Evolutionary conservation across 2,888 invertebrate species (phyloP).

Genomic region (Heteropelma amictum): DNA sequence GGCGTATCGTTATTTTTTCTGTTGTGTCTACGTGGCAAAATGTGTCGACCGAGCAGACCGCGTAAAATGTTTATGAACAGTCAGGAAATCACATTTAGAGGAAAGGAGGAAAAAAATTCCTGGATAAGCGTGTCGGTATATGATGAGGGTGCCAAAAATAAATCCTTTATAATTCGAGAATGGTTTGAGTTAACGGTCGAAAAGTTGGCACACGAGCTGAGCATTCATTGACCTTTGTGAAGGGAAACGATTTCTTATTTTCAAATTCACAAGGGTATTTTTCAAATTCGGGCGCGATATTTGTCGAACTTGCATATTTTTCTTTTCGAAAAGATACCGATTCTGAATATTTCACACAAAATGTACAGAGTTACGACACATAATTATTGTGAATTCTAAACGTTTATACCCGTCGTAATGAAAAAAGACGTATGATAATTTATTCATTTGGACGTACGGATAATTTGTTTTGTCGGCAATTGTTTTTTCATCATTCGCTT

Average conservation of each 20-base stretch:
- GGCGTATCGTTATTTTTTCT: neutral
- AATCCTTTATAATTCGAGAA: conserved; percentile 16
- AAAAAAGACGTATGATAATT: too few species aligned
- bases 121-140: neutral
- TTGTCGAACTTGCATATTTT: too few species aligned
- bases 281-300: too few species aligned
- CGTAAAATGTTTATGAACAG: neutral
- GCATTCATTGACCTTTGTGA: conserved; percentile 20
- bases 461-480: too few species aligned
- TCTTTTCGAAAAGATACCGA: too few species aligned
- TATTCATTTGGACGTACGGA: too few species aligned
- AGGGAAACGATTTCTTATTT: neutral
- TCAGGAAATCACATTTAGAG: conserved; percentile 4
- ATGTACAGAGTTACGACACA: too few species aligned
- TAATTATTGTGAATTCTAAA: too few species aligned
- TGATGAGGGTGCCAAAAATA: conserved; percentile 25
- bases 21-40: neutral
- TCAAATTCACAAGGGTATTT: neutral
- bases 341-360: too few species aligned
- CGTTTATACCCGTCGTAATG: too few species aligned
- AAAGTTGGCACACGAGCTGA: conserved; percentile 11
- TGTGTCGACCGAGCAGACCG: neutral
- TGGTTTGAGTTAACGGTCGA: conserved; percentile 1
- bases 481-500: too few species aligned
- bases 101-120: neutral